phyloP scores from a whole-genome alignment of 2,797 vertebrate species.

The Poecilia gillii region DNA sequence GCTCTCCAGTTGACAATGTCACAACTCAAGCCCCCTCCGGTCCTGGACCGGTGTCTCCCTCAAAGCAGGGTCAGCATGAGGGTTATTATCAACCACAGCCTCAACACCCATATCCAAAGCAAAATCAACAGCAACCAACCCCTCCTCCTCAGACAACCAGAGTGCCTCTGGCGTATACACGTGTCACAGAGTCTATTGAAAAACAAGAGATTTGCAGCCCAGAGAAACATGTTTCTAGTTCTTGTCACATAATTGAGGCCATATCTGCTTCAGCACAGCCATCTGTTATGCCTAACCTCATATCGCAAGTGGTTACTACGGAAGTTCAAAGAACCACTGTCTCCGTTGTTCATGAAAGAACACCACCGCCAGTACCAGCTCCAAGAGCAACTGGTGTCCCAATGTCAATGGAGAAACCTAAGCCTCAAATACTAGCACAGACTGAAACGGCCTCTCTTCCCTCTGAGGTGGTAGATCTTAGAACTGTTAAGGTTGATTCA shows the following conservation, averaged over 20 bases:
- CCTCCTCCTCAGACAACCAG: constrained; percentile 77
- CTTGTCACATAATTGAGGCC: constrained; percentile 84
- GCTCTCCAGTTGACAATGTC: constrained; percentile 91
- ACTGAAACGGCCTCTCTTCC: constrained; percentile 82
- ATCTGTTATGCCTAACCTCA: constrained; percentile 79
- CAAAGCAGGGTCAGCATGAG: constrained; percentile 75
- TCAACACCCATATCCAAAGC: constrained; percentile 68
- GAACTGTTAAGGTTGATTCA: constrained; percentile 88
- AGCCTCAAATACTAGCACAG: constrained; percentile 80
- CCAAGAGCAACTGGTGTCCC: constrained; percentile 80
- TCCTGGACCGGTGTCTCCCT: constrained; percentile 81
- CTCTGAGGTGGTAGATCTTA: constrained; percentile 93
- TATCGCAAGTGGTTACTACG: constrained; percentile 85
- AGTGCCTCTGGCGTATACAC: constrained; percentile 84
- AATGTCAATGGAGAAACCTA: constrained; percentile 77
- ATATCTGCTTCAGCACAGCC: constrained; percentile 82
- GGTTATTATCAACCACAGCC: constrained; percentile 64
- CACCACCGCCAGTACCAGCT: constrained; percentile 72
- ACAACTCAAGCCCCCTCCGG: constrained; percentile 86
- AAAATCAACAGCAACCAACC: constrained; percentile 58
- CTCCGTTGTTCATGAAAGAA: constrained; percentile 84
- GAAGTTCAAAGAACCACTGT: constrained; percentile 86
- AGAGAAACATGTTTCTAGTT: constrained; percentile 83
- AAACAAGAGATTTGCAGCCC: constrained; percentile 84
- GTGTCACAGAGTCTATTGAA: constrained; percentile 85